A percentile compares a stretch with the other conserved stretches of the same genome.
Conservation (phyloP, 2,888 invertebrate species). For the Ornithoptera priamus region DNA sequence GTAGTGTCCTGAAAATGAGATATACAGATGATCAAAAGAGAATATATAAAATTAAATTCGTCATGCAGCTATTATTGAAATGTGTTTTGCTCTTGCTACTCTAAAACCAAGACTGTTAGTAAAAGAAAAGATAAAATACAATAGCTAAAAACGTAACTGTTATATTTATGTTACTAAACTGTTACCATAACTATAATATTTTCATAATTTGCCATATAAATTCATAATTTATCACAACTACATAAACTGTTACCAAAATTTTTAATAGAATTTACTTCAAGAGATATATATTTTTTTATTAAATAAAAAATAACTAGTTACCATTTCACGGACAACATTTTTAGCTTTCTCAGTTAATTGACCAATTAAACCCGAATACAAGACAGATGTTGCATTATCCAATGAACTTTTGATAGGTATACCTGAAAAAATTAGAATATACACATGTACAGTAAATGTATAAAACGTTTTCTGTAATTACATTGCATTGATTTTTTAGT, state of each 20-base stretch:
- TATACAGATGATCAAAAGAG: background rate
- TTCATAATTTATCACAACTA: too few relatives aligned
- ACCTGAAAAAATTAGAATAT: slow-evolving; percentile 69
- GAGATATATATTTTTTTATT: too few relatives aligned
- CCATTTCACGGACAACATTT: slow-evolving; percentile 94
- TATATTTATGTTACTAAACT: too few relatives aligned
- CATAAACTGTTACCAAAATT: too few relatives aligned
- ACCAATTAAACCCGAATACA: slow-evolving; percentile 95
- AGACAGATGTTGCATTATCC: slow-evolving; percentile 97
- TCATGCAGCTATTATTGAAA: too few relatives aligned
- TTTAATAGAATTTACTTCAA: too few relatives aligned
- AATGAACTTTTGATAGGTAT: slow-evolving; percentile 95
- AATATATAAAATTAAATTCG: background rate
- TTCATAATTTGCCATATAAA: too few relatives aligned
- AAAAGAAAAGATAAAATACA: too few relatives aligned
- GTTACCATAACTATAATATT: too few relatives aligned
- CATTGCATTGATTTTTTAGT: slow-evolving; percentile 22
- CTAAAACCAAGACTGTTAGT: too few relatives aligned
- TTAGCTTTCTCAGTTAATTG: slow-evolving; percentile 95
- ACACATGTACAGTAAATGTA: background rate
- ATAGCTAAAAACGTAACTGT: too few relatives aligned
- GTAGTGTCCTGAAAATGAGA: slow-evolving; percentile 86
- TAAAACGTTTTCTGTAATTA: background rate
- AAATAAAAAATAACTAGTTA: slow-evolving; percentile 40
- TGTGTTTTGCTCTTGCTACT: too few relatives aligned